A percentile compares a stretch with the other conserved stretches of the same genome.
These are phyloP conservation scores for Pampusana beccarii DNA, from an alignment of 2,113 vertebrate species.

Conservation along the genomic window DNA sequence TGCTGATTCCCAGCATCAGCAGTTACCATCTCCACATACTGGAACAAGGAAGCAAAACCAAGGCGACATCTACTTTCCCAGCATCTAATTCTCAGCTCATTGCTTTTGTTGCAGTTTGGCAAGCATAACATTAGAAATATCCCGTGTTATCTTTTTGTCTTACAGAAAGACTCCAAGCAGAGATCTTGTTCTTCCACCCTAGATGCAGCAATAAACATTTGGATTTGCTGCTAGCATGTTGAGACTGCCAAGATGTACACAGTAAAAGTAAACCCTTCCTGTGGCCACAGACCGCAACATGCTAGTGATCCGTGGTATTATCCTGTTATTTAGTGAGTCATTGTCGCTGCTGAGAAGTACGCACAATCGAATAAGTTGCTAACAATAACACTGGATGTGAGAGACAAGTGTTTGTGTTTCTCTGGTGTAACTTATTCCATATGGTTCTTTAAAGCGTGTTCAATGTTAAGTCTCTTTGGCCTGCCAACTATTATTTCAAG, in stretches of 20 bases:
- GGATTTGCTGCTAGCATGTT: constrained; percentile 1
- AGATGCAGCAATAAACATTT: neutral
- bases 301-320: neutral
- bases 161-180: neutral
- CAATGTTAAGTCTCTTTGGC: neutral
- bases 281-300: constrained; percentile 20
- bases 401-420: constrained; percentile 39
- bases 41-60: neutral
- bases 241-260: constrained; percentile 20
- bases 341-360: neutral
- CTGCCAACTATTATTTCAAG: neutral
- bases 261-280: constrained; percentile 44
- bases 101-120: neutral
- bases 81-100: neutral
- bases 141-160: neutral
- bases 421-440: constrained; percentile 43
- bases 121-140: neutral
- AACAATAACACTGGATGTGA: constrained; percentile 49
- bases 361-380: neutral
- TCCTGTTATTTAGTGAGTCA: constrained; percentile 25
- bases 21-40: fast-evolving
- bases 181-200: neutral
- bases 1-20: neutral
- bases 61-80: neutral
- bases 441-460: neutral